Conservation (phyloP, 2,113 vertebrate species). For the Nibea albiflora region DNA sequence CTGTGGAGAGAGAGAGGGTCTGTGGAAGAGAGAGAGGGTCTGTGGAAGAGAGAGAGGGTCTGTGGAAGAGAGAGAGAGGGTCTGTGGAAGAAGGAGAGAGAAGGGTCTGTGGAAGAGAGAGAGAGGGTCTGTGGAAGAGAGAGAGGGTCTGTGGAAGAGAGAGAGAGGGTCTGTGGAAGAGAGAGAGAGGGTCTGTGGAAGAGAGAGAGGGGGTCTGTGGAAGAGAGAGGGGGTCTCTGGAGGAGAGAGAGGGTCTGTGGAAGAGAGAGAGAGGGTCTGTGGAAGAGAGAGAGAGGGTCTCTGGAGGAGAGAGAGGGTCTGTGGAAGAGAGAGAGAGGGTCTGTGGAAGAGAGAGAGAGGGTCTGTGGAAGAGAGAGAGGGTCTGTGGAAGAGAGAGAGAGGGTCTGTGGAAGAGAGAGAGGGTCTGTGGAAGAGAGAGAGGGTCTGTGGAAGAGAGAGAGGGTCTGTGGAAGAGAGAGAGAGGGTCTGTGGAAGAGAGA, state of each 20-base stretch:
- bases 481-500: too few species aligned
- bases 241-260: not conserved
- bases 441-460: not conserved
- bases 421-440: not conserved
- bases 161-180: not conserved
- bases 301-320: too few species aligned
- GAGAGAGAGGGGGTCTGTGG: not conserved
- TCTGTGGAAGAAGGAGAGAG: too few species aligned
- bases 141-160: not conserved
- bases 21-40: not conserved
- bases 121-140: not conserved
- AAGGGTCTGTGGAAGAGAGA: not conserved
- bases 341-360: not conserved
- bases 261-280: not conserved
- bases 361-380: not conserved
- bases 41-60: too few species aligned
- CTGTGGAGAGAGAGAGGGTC: not conserved
- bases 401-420: not conserved
- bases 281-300: not conserved
- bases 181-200: not conserved
- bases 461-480: not conserved
- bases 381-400: not conserved
- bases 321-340: not conserved
- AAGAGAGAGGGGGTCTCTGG: not conserved
- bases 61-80: not conserved